A percentile compares a stretch with the other conserved stretches of the same genome.
Evolutionary conservation across 1,140 invertebrate genomes (phyloP).

Genomic region (Bombus sylvicola): DNA sequence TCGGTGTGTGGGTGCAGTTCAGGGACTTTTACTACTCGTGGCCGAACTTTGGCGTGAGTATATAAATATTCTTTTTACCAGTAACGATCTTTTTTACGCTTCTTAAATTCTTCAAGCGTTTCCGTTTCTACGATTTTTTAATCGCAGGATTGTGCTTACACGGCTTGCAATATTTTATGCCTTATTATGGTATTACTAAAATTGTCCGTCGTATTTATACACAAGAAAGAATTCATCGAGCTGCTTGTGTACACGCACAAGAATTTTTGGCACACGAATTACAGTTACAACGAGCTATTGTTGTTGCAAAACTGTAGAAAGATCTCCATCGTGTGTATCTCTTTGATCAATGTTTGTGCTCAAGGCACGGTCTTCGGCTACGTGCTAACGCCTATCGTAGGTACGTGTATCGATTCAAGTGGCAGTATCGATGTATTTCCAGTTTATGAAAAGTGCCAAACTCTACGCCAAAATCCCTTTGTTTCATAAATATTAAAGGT

Average conservation of each 20-base stretch:
- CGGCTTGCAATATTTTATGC: slow-evolving; percentile 35
- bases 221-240: slow-evolving; percentile 21
- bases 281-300: slow-evolving; percentile 31
- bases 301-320: slow-evolving; percentile 18
- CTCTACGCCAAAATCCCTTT: no score
- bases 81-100: no score
- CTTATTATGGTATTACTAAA: slow-evolving; percentile 40
- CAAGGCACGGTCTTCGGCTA: slow-evolving; percentile 44
- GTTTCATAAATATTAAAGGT: no score
- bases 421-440: neutral
- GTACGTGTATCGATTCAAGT: slow-evolving; percentile 19
- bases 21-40: slow-evolving; percentile 47
- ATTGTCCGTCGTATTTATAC: neutral
- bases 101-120: no score
- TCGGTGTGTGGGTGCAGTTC: neutral
- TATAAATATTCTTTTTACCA: neutral
- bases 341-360: slow-evolving; percentile 43
- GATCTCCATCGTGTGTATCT: slow-evolving; percentile 33
- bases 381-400: slow-evolving; percentile 49
- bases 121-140: no score
- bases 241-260: slow-evolving; percentile 47
- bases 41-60: slow-evolving; percentile 58
- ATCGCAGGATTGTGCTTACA: slow-evolving; percentile 43
- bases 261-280: slow-evolving; percentile 59
- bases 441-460: neutral